These are phyloP conservation scores for Anguilla rostrata DNA, from an alignment of 2,113 vertebrate species.

Conservation along the genomic window DNA sequence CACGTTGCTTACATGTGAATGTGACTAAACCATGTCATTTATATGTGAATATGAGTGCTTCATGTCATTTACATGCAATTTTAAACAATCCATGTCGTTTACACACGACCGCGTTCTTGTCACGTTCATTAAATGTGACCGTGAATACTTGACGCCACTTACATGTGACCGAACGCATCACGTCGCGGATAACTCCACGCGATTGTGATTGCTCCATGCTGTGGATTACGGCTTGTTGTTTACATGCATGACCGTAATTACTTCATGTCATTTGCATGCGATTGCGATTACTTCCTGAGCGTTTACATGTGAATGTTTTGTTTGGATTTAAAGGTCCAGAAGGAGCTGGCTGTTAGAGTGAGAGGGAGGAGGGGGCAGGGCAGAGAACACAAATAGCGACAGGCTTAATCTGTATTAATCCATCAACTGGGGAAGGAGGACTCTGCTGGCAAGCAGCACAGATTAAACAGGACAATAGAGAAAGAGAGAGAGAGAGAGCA, in stretches of 20 bases:
- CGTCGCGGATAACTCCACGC: not conserved
- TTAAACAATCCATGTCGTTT: not conserved
- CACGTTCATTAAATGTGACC: not conserved
- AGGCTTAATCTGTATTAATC: slow-evolving; percentile 49
- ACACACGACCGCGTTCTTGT: not conserved
- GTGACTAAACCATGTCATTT: not conserved
- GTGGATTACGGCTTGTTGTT: not conserved
- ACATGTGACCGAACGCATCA: not conserved
- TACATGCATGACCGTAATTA: not conserved
- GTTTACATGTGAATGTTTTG: not conserved
- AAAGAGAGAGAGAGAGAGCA: slow-evolving; percentile 14
- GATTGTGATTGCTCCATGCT: not conserved
- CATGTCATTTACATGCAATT: not conserved
- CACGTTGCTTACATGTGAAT: not conserved
- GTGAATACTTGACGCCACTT: not conserved
- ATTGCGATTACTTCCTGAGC: not conserved
- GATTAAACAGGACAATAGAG: slow-evolving; percentile 34
- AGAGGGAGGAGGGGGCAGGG: not conserved
- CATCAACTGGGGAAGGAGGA: slow-evolving; percentile 17
- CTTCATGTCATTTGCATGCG: not conserved
- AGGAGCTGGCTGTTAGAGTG: not conserved
- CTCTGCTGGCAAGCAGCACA: slow-evolving; percentile 17
- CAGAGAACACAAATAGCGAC: slow-evolving; percentile 22
- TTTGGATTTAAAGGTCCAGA: not conserved
- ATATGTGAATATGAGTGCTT: not conserved